A percentile compares a stretch with the other conserved stretches of the same genome.
These are phyloP conservation scores for Spisula solida DNA, from an alignment of 2,888 invertebrate species.

Conservation along the genomic window DNA sequence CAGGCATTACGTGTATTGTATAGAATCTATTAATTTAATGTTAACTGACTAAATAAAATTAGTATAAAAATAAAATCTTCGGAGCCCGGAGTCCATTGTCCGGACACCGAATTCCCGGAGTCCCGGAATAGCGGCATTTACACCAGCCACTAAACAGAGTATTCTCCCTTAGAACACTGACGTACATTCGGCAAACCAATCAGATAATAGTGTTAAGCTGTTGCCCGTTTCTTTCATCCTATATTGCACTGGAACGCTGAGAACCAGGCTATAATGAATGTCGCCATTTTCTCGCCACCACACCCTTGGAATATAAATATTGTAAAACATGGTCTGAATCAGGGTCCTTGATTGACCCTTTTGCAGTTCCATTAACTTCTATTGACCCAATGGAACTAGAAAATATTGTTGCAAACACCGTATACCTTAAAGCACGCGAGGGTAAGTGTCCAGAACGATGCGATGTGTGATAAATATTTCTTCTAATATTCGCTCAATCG, in stretches of 20 bases:
- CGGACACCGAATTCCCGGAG: too few relatives aligned
- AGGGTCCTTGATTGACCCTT: constrained; percentile 81
- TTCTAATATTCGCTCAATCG: neutral
- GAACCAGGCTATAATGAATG: constrained; percentile 64
- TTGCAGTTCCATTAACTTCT: constrained; percentile 80
- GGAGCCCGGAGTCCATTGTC: too few relatives aligned
- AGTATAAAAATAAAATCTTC: too few relatives aligned
- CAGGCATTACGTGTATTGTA: too few relatives aligned
- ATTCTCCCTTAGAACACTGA: constrained; percentile 64
- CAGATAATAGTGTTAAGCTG: constrained; percentile 47
- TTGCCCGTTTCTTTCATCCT: constrained; percentile 28
- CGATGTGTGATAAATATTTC: constrained; percentile 30
- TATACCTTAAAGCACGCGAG: constrained; percentile 87
- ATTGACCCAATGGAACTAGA: constrained; percentile 86
- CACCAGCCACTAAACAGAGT: neutral
- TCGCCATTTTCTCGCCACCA: constrained; percentile 82
- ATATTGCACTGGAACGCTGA: constrained; percentile 7
- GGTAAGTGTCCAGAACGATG: constrained; percentile 78
- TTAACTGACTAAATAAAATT: too few relatives aligned
- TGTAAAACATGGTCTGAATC: constrained; percentile 78
- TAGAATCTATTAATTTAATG: too few relatives aligned
- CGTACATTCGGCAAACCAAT: constrained; percentile 64
- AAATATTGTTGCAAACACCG: constrained; percentile 88
- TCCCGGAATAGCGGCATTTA: too few relatives aligned
- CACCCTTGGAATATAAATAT: constrained; percentile 80